Percentiles rank a stretch among this genome's conserved stretches.
phyloP scores from a whole-genome alignment of 2,797 vertebrate genomes.

The Gallinago nigripennis region DNA sequence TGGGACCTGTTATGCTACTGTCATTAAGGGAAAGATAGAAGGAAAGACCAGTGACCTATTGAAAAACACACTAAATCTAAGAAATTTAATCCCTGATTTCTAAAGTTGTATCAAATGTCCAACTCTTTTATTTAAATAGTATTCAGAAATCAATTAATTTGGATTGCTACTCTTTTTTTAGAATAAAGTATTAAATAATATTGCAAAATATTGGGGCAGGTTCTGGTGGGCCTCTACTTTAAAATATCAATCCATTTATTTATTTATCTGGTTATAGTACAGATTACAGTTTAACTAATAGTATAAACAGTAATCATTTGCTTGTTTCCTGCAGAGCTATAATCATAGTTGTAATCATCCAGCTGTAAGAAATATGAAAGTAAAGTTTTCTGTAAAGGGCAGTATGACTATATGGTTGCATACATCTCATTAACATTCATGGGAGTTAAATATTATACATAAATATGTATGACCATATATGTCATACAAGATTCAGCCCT shows the following conservation, averaged over 20 bases:
- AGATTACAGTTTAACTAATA: neutral
- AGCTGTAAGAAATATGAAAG: neutral
- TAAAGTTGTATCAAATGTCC: neutral
- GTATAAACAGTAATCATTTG: neutral
- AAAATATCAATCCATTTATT: neutral
- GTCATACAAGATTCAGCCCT: neutral
- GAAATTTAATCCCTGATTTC: neutral
- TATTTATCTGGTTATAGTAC: neutral
- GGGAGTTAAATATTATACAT: neutral
- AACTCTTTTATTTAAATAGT: neutral
- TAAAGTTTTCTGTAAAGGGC: neutral
- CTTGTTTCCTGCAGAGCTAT: neutral
- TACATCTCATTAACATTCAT: neutral
- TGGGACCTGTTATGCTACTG: neutral
- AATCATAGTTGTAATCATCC: neutral
- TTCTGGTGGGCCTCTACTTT: neutral
- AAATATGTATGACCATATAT: neutral
- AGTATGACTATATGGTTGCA: neutral
- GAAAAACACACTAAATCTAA: neutral
- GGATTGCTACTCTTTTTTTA: neutral
- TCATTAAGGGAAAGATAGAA: neutral
- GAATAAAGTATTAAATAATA: neutral
- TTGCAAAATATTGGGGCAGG: neutral
- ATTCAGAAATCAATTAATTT: neutral
- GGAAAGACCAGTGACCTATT: neutral